Evolutionary conservation across 2,113 vertebrate species (phyloP).

Genomic region (Beaufortia kweichowensis): DNA sequence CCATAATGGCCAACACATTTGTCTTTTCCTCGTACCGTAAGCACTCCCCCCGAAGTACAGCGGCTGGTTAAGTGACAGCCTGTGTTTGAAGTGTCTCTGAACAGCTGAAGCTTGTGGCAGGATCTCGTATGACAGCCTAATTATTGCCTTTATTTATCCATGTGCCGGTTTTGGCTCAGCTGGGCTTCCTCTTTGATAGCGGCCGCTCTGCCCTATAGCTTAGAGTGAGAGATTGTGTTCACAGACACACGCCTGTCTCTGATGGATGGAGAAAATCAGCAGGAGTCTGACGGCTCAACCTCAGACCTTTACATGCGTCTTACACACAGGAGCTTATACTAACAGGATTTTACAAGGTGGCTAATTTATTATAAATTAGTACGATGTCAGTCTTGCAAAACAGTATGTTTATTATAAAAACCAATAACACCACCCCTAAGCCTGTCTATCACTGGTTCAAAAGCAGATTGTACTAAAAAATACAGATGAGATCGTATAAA

Average conservation of each 20-base stretch:
- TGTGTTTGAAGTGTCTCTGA: constrained; percentile 48
- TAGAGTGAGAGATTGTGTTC: constrained; percentile 36
- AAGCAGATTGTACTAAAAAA: too few relatives aligned
- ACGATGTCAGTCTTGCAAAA: too few relatives aligned
- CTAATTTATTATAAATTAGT: too few relatives aligned
- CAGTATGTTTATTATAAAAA: too few relatives aligned
- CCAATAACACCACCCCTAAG: too few relatives aligned
- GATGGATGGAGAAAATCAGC: neutral
- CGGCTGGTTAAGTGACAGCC: constrained; percentile 50
- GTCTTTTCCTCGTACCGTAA: constrained; percentile 2
- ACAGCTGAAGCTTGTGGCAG: constrained; percentile 32
- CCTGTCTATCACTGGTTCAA: too few relatives aligned
- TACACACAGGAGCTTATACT: neutral
- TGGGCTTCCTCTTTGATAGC: constrained; percentile 37
- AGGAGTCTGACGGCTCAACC: neutral
- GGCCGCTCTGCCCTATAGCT: neutral
- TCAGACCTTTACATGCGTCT: neutral
- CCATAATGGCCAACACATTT: constrained; percentile 6
- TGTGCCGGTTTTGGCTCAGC: constrained; percentile 46
- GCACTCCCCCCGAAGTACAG: constrained; percentile 3
- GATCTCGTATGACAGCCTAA: constrained; percentile 52
- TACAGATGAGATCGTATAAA: too few relatives aligned
- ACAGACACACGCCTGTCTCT: neutral
- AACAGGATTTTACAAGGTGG: too few relatives aligned
- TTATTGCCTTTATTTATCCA: constrained; percentile 55